Evolutionary conservation across 2,797 vertebrate species (phyloP).

Genomic region (Coreius guichenoti): DNA sequence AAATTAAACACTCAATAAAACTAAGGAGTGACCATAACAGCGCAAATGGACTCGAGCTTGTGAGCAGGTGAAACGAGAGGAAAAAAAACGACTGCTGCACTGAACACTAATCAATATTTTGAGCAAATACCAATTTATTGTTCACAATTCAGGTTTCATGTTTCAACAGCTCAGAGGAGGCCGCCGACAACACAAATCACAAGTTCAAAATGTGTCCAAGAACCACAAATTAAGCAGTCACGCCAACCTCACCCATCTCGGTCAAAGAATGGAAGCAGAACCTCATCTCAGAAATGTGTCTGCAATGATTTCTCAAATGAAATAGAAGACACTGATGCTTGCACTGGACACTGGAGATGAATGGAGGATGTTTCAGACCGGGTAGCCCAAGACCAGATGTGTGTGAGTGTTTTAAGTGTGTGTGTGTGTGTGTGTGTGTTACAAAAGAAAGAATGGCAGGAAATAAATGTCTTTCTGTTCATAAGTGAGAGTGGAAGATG

Average conservation of each 20-base stretch:
- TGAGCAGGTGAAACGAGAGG: neutral
- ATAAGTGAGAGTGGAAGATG: slow-evolving; percentile 69
- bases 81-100: neutral
- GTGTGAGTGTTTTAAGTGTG: neutral
- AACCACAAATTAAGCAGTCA: slow-evolving; percentile 19
- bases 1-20: slow-evolving; percentile 59
- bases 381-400: slow-evolving; percentile 14
- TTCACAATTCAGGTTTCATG: slow-evolving; percentile 3
- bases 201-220: neutral
- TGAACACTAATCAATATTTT: neutral
- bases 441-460: slow-evolving; percentile 28
- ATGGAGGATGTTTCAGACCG: neutral
- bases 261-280: slow-evolving; percentile 7
- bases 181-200: slow-evolving; percentile 6
- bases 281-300: neutral
- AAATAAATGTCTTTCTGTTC: slow-evolving; percentile 36
- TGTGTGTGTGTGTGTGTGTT: slow-evolving; percentile 51
- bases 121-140: slow-evolving; percentile 17
- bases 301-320: neutral
- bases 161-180: neutral
- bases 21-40: slow-evolving; percentile 32
- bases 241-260: slow-evolving; percentile 28
- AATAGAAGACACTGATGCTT: slow-evolving; percentile 7
- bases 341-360: slow-evolving; percentile 16
- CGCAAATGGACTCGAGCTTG: slow-evolving; percentile 19